phyloP scores from a whole-genome alignment of 1,140 invertebrate species.

The Trichoplusia ni region DNA sequence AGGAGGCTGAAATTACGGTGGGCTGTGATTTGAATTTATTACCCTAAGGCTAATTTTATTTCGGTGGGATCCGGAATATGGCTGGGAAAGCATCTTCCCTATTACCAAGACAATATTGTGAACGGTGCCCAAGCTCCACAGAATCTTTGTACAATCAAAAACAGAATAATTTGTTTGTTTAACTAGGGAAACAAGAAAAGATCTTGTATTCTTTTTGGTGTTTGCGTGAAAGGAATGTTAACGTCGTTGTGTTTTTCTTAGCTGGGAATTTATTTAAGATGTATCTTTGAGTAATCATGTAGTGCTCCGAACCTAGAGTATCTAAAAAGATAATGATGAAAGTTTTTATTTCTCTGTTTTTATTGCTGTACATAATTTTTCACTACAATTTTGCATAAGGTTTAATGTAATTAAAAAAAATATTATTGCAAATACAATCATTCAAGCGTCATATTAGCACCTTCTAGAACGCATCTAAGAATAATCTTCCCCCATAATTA shows the following conservation, averaged over 20 bases:
- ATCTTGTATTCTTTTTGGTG: slow-evolving; percentile 24
- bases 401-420: too few relatives aligned
- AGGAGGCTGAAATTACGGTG: slow-evolving; percentile 64
- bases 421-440: too few relatives aligned
- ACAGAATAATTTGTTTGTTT: slow-evolving; percentile 44
- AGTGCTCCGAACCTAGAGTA: neutral
- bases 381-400: too few relatives aligned
- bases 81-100: slow-evolving; percentile 48
- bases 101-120: slow-evolving; percentile 62
- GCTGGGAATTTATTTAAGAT: neutral
- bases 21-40: slow-evolving; percentile 73
- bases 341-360: too few relatives aligned
- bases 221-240: slow-evolving; percentile 21
- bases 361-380: too few relatives aligned
- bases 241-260: slow-evolving; percentile 13
- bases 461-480: too few relatives aligned
- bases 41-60: slow-evolving; percentile 71
- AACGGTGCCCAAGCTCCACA: slow-evolving; percentile 44
- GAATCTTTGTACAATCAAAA: slow-evolving; percentile 57
- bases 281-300: neutral
- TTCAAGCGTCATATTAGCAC: too few relatives aligned
- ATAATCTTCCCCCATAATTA: too few relatives aligned
- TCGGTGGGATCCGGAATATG: slow-evolving; percentile 54
- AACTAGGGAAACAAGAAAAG: slow-evolving; percentile 29
- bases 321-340: too few relatives aligned